Percentiles rank a stretch among this genome's conserved stretches.
Evolutionary conservation across 1,140 invertebrate genomes (phyloP).

Genomic region (Drosophila tristis): DNA sequence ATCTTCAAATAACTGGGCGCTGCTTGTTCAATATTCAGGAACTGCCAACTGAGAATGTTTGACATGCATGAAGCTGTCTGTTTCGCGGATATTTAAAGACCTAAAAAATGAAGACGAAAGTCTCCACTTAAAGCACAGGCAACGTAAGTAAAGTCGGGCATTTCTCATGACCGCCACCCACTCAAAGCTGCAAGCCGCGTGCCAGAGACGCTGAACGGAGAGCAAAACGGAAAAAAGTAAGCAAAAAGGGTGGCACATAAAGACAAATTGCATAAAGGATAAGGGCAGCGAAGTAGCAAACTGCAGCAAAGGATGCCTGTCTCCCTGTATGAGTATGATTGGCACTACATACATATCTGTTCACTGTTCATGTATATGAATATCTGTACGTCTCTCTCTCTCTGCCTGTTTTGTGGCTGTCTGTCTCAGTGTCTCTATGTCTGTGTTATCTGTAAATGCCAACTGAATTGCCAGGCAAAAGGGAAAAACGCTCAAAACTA

Average conservation of each 20-base stretch:
- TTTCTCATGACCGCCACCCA: slow-evolving; percentile 54
- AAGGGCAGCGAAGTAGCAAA: slow-evolving; percentile 5
- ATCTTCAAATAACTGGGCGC: too few relatives aligned
- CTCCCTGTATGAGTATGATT: too few relatives aligned
- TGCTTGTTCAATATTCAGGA: too few relatives aligned
- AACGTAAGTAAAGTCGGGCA: slow-evolving; percentile 37
- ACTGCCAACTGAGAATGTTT: slow-evolving; percentile 30
- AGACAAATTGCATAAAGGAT: slow-evolving; percentile 68
- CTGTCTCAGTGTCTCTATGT: too few relatives aligned
- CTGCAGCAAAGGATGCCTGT: too few relatives aligned
- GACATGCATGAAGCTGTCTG: too few relatives aligned
- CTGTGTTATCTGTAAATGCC: background rate
- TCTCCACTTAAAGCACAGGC: too few relatives aligned
- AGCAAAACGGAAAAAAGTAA: slow-evolving; percentile 31
- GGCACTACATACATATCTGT: too few relatives aligned
- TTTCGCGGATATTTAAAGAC: slow-evolving; percentile 63
- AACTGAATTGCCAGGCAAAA: slow-evolving; percentile 9
- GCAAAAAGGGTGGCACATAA: slow-evolving; percentile 43
- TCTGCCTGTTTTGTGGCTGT: background rate
- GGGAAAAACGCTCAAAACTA: slow-evolving; percentile 53
- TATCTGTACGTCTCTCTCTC: too few relatives aligned
- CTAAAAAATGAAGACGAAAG: slow-evolving; percentile 49
- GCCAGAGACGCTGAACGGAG: slow-evolving; percentile 4
- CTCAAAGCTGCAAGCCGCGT: slow-evolving; percentile 34
- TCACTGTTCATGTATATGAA: too few relatives aligned